Evolutionary conservation across 2,797 vertebrate genomes (phyloP), one percentile per base, ranked within the genome.

Genomic region (Sparidentex hasta): DNA sequence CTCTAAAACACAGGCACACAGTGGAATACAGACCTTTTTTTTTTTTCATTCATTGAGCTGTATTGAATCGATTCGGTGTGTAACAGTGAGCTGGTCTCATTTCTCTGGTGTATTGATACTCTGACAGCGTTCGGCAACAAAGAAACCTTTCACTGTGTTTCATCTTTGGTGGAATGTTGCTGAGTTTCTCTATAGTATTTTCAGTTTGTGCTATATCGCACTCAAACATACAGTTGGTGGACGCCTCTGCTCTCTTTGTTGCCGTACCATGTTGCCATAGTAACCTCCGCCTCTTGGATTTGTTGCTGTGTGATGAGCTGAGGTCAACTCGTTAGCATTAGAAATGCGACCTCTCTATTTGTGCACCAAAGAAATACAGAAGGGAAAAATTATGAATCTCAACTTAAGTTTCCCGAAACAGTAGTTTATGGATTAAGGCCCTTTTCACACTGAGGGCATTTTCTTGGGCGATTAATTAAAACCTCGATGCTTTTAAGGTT

Each of bases 271-370:
- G 82, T 90, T 87, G 80, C 82, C 72, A 66, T 87, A 63, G 76
- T 68, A 81, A 74, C 74, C 55, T 7, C 69, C 2, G 38, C 38
- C 55, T 62, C 59, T 65, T 16, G 61, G 21, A 70, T 73, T 70
- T 57, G 43, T 55, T 65, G 59, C 58, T 70, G 48, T 69, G 66
- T 54, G 48, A n/a, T 13, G 17, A 25, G 25, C 62, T 62, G 44
- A 83, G 74, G 69, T 85, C 74, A 85, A 55, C 48, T 81, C 6
- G 9, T 83, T 87, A 71, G 65, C 52, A 71, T 83, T 78, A 74
- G 58, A 72, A 80, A 79, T 71, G 43, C 27, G 33, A 7, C 56
- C n/a, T 71, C 75, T 68, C 23, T 51, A 38, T 80, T 52, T 82
- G 25, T 66, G 33, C 44, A 55, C 44, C 65, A 67, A 7, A 46